Evolutionary conservation across 2,888 invertebrate species (phyloP).

Genomic region (Tiliacea citrago): DNA sequence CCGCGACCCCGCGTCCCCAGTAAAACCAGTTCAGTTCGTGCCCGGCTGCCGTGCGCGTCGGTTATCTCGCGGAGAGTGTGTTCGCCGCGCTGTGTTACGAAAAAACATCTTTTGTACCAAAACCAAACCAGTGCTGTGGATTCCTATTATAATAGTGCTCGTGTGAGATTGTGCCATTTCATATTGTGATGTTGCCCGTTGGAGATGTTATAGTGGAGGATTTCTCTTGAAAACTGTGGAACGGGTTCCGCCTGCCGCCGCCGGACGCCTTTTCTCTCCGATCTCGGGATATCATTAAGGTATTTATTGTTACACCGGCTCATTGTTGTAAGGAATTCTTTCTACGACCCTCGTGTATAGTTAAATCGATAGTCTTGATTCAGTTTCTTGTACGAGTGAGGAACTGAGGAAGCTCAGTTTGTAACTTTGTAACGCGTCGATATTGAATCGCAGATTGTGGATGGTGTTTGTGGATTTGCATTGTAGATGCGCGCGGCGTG

Average conservation of each 20-base stretch:
- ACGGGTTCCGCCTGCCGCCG: slow-evolving; percentile 84
- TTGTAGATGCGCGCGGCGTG: slow-evolving; percentile 85
- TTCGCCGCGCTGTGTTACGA: slow-evolving; percentile 86
- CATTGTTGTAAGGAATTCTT: slow-evolving; percentile 90
- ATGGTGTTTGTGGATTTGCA: slow-evolving; percentile 86
- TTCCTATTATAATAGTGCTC: slow-evolving; percentile 83
- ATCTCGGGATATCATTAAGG: slow-evolving; percentile 91
- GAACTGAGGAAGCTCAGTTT: slow-evolving; percentile 72
- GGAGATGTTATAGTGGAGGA: slow-evolving; percentile 87
- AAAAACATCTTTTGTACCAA: slow-evolving; percentile 86
- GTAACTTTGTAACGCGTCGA: slow-evolving; percentile 80
- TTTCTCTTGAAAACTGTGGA: slow-evolving; percentile 87
- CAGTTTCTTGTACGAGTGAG: slow-evolving; percentile 75
- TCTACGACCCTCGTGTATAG: slow-evolving; percentile 85
- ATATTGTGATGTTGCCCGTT: slow-evolving; percentile 86
- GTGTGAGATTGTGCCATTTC: slow-evolving; percentile 88
- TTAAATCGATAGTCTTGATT: slow-evolving; percentile 87
- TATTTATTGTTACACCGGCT: slow-evolving; percentile 90
- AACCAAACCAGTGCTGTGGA: slow-evolving; percentile 89
- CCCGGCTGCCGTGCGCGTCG: slow-evolving; percentile 89
- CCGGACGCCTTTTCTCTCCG: slow-evolving; percentile 88
- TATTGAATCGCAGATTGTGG: slow-evolving; percentile 82
- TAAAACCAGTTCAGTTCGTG: slow-evolving; percentile 90
- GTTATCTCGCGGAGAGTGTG: slow-evolving; percentile 72
- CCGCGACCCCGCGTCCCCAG: slow-evolving; percentile 77